Conservation (phyloP, 2,113 vertebrate species). For the Osmerus mordax region DNA sequence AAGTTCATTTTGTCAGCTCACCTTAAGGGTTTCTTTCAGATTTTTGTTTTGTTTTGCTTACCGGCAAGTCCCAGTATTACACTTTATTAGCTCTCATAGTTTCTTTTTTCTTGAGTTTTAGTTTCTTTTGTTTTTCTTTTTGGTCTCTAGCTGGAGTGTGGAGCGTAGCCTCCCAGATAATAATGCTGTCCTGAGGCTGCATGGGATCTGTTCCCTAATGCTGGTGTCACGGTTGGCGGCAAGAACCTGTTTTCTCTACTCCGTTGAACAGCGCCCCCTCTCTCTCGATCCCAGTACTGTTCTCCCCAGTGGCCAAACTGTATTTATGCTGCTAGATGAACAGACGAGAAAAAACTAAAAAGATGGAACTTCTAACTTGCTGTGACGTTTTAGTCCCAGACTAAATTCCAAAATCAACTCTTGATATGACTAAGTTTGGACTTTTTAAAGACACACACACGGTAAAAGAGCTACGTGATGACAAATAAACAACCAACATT, state of each 20-base stretch:
- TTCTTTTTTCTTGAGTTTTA: constrained; percentile 4
- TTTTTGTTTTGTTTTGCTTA: constrained; percentile 56
- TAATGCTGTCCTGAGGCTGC: constrained; percentile 82
- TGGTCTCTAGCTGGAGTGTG: constrained; percentile 34
- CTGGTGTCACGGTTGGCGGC: constrained; percentile 76
- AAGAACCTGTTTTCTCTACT: constrained; percentile 36
- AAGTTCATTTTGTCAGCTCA: constrained; percentile 67
- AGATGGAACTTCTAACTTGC: constrained; percentile 81
- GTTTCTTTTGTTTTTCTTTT: constrained; percentile 30
- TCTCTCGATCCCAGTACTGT: constrained; percentile 84
- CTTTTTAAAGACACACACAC: constrained; percentile 43
- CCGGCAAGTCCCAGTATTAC: constrained; percentile 97
- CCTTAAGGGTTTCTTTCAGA: neutral
- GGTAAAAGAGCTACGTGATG: constrained; percentile 33
- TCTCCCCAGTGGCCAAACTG: constrained; percentile 98
- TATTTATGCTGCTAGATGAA: constrained; percentile 99
- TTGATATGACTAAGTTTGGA: constrained; percentile 78
- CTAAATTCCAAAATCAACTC: constrained; percentile 97
- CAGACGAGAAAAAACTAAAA: constrained; percentile 62
- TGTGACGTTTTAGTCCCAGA: constrained; percentile 99
- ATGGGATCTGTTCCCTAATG: constrained; percentile 80
- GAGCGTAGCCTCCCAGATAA: constrained; percentile 40
- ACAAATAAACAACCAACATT: constrained; percentile 54
- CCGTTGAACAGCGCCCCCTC: constrained; percentile 80
- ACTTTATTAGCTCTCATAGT: constrained; percentile 62